Conservation (phyloP, 2,888 invertebrate species). For the Monopis laevigella region DNA sequence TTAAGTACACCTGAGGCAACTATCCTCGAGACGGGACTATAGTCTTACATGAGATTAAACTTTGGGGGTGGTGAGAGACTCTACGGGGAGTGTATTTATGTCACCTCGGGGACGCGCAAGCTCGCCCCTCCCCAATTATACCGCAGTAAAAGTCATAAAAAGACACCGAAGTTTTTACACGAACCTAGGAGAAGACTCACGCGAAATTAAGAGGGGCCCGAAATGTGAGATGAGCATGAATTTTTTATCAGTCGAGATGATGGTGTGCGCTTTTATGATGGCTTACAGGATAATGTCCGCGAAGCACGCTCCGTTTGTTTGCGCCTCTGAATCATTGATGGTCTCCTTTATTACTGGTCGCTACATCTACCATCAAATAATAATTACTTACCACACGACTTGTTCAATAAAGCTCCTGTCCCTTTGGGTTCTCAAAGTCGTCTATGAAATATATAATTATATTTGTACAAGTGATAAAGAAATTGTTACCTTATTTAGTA, state of each 20-base stretch:
- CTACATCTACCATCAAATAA: constrained; percentile 39
- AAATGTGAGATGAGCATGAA: constrained; percentile 68
- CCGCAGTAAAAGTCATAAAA: constrained; percentile 69
- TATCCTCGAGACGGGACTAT: constrained; percentile 24
- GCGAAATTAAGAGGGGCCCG: constrained; percentile 68
- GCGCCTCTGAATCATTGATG: constrained; percentile 59
- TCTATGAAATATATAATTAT: too few species aligned
- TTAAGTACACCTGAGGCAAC: constrained; percentile 30
- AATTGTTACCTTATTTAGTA: too few species aligned
- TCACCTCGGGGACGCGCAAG: constrained; percentile 62
- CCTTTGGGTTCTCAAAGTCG: too few species aligned
- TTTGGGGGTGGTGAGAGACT: constrained; percentile 37
- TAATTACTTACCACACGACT: constrained; percentile 46
- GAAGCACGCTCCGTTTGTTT: constrained; percentile 57
- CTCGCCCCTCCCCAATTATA: constrained; percentile 67
- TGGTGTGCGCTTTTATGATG: constrained; percentile 66
- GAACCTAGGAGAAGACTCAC: constrained; percentile 62
- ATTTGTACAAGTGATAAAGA: too few species aligned
- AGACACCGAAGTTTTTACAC: constrained; percentile 68
- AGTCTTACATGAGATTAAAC: constrained; percentile 63
- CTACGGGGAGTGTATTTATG: constrained; percentile 59
- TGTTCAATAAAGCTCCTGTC: constrained; percentile 9
- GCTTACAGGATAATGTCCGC: constrained; percentile 61
- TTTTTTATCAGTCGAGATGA: constrained; percentile 67
- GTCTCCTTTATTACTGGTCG: constrained; percentile 47